phyloP scores from a whole-genome alignment of 2,888 invertebrate species.

The Tenthredo livida region DNA sequence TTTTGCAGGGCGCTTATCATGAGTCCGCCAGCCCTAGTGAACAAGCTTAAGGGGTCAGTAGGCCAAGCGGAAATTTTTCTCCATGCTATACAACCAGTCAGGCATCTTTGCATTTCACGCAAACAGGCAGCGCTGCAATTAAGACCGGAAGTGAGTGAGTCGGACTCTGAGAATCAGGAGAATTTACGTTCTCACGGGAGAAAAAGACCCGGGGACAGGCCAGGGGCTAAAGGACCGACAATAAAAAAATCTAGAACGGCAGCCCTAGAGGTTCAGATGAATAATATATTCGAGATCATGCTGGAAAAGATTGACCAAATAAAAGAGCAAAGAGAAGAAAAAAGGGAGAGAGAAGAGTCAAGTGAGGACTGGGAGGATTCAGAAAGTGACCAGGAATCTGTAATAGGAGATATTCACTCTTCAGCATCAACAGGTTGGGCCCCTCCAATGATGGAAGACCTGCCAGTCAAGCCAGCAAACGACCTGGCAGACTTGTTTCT shows the following conservation, averaged over 20 bases:
- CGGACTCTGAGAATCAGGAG: not conserved
- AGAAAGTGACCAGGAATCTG: not conserved
- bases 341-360: not conserved
- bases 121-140: not conserved
- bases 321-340: not conserved
- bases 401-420: not conserved
- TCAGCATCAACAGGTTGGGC: not conserved
- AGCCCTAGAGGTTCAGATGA: not conserved
- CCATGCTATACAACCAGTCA: slow-evolving; percentile 27
- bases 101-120: not conserved
- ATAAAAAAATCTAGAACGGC: not conserved
- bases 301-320: not conserved
- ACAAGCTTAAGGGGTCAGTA: slow-evolving; percentile 35
- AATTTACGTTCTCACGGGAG: not conserved
- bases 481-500: not conserved
- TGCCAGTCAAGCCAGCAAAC: not conserved
- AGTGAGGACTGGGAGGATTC: not conserved
- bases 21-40: slow-evolving; percentile 27
- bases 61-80: not conserved
- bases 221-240: not conserved
- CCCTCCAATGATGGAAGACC: not conserved
- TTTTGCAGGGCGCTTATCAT: slow-evolving; percentile 58
- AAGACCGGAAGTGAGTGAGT: not conserved
- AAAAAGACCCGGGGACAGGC: not conserved
- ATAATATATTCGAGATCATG: not conserved